A percentile compares a stretch with the other conserved stretches of the same genome.
These are phyloP conservation scores for Ormyrus nitidulus DNA, from an alignment of 2,888 invertebrate species.

Conservation along the genomic window DNA sequence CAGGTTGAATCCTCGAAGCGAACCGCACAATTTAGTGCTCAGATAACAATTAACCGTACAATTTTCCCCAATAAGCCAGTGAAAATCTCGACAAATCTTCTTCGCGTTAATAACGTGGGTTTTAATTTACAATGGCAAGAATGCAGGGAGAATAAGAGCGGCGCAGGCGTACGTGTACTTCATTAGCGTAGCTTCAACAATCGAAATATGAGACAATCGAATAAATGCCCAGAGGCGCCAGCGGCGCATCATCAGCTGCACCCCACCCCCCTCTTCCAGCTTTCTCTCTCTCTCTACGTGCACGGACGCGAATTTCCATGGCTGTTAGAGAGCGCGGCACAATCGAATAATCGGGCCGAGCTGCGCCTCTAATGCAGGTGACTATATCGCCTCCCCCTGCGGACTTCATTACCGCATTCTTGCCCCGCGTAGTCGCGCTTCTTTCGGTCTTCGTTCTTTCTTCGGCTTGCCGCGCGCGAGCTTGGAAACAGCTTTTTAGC, in stretches of 20 bases:
- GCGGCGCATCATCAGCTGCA: conserved; percentile 4
- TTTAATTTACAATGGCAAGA: background rate
- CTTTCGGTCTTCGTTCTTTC: background rate
- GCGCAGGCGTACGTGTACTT: conserved; percentile 18
- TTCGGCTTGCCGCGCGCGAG: background rate
- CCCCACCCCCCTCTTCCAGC: background rate
- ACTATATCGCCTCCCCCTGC: background rate
- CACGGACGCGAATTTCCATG: conserved; percentile 20
- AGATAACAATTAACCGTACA: too few relatives aligned
- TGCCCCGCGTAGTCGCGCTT: conserved; percentile 27
- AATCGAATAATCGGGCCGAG: conserved; percentile 38
- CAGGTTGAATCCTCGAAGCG: background rate
- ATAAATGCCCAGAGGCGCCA: conserved; percentile 35
- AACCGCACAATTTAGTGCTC: too few relatives aligned
- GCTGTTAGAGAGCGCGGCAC: background rate
- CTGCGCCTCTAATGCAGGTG: background rate
- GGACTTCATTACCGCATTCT: conserved; percentile 53
- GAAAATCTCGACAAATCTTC: too few relatives aligned
- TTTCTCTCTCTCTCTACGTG: conserved; percentile 7
- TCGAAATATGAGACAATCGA: conserved; percentile 53
- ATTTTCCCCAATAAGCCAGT: too few relatives aligned
- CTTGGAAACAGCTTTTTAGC: background rate
- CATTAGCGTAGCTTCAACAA: conserved; percentile 53
- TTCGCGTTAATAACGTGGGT: too few relatives aligned
- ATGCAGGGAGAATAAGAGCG: background rate